Evolutionary conservation across 2,888 invertebrate genomes (phyloP).

Genomic region (Xanthia togata): DNA sequence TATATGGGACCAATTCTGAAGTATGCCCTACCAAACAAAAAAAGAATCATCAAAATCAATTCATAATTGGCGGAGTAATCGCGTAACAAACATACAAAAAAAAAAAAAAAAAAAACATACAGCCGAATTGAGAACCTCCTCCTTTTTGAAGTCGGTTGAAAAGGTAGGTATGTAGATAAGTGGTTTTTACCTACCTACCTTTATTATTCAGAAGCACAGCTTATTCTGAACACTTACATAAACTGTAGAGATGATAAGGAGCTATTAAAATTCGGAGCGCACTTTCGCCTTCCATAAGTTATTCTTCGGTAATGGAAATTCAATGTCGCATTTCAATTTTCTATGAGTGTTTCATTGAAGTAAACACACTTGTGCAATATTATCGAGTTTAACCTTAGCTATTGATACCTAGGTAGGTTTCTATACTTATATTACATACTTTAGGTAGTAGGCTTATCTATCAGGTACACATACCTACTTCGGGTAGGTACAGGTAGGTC

Average conservation of each 20-base stretch:
- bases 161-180: not conserved
- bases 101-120: too few relatives aligned
- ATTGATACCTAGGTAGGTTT: not conserved
- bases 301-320: conserved; percentile 76
- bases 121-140: too few relatives aligned
- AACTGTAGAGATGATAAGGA: conserved; percentile 37
- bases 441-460: too few relatives aligned
- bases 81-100: too few relatives aligned
- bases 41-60: too few relatives aligned
- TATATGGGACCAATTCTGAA: too few relatives aligned
- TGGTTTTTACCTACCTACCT: not conserved
- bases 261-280: conserved; percentile 73
- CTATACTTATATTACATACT: not conserved
- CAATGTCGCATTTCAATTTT: conserved; percentile 70
- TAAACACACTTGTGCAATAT: conserved; percentile 52
- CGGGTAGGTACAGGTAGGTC: too few relatives aligned
- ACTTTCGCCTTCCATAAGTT: conserved; percentile 68
- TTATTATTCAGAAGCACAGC: conserved; percentile 24
- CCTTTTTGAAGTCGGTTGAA: too few relatives aligned
- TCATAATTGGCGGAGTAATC: too few relatives aligned
- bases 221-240: conserved; percentile 33
- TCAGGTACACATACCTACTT: too few relatives aligned
- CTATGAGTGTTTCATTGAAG: conserved; percentile 52
- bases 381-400: conserved; percentile 38
- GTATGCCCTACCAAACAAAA: too few relatives aligned